phyloP scores from a whole-genome alignment of 2,113 vertebrate genomes.

The Salvelinus alpinus region DNA sequence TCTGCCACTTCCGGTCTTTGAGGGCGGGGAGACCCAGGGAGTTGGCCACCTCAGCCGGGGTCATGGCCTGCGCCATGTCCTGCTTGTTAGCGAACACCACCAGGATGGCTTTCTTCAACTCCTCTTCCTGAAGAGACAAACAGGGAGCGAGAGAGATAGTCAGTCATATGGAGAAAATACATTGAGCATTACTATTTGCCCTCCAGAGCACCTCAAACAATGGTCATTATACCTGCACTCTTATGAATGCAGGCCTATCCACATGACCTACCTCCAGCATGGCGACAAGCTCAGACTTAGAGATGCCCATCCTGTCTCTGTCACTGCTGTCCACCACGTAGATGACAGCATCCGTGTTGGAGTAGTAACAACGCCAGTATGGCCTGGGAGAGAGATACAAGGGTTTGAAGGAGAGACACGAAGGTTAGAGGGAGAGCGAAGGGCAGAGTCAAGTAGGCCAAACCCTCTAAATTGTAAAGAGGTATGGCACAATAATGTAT shows the following conservation, averaged over 20 bases:
- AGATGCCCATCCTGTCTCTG: conserved; percentile 96
- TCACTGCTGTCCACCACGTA: conserved; percentile 99
- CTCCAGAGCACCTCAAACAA: neutral
- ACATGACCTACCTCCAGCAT: conserved; percentile 88
- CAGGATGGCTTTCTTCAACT: conserved; percentile 96
- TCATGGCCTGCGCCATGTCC: conserved; percentile 99
- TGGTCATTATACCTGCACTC: too few species aligned
- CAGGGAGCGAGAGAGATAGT: neutral
- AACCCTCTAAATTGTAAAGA: neutral
- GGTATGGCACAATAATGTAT: too few species aligned
- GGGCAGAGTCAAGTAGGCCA: neutral
- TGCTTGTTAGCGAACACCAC: conserved; percentile 99
- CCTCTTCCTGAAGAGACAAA: conserved; percentile 84
- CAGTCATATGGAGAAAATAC: too few species aligned
- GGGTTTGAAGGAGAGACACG: conserved; percentile 2
- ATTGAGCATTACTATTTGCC: neutral
- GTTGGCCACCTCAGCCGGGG: conserved; percentile 94
- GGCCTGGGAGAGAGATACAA: conserved; percentile 74
- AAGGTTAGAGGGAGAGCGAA: neutral
- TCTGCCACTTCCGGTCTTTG: conserved; percentile 98
- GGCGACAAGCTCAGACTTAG: conserved; percentile 95
- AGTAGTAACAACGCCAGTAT: conserved; percentile 98
- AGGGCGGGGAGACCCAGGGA: conserved; percentile 89
- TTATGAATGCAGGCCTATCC: too few species aligned
- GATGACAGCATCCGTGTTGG: conserved; percentile 97